phyloP scores from a whole-genome alignment of 2,113 vertebrate genomes.

The Mugil cephalus region DNA sequence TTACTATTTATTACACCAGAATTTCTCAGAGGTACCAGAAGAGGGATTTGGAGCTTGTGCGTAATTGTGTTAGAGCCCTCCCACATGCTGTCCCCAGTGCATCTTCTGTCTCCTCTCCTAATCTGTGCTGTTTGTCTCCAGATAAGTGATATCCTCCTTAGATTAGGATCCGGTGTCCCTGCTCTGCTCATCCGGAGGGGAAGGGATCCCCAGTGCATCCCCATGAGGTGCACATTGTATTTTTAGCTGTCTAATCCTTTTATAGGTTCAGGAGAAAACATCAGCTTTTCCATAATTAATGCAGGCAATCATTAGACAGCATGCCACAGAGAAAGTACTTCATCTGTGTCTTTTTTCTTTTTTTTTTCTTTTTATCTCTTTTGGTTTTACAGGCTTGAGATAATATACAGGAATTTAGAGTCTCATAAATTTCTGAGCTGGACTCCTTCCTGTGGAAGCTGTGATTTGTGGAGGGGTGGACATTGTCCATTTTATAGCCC shows the following conservation, averaged over 20 bases:
- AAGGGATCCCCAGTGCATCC: conserved; percentile 70
- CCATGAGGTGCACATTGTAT: conserved; percentile 65
- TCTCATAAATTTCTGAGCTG: conserved; percentile 29
- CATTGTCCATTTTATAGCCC: conserved; percentile 43
- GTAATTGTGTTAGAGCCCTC: conserved; percentile 85
- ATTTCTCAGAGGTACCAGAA: conserved; percentile 72
- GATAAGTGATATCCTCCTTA: conserved; percentile 83
- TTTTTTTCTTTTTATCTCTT: background rate
- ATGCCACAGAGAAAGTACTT: conserved; percentile 19
- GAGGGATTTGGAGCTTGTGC: conserved; percentile 79
- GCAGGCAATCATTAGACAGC: conserved; percentile 36
- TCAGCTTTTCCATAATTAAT: conserved; percentile 61
- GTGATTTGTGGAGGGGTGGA: conserved; percentile 55
- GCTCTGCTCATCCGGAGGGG: conserved; percentile 64
- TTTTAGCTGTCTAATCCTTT: conserved; percentile 82
- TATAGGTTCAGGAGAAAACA: conserved; percentile 57
- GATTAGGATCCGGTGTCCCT: conserved; percentile 79
- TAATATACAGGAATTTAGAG: conserved; percentile 4
- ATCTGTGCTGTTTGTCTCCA: conserved; percentile 85
- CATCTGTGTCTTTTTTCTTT: background rate
- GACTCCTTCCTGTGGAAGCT: conserved; percentile 24
- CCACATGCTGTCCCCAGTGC: conserved; percentile 81
- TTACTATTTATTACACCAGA: conserved; percentile 72
- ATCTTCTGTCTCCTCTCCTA: conserved; percentile 85
- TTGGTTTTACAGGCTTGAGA: conserved; percentile 17